Evolutionary conservation across 2,113 vertebrate species (phyloP).

Genomic region (Pseudorhombus dupliciocellatus): DNA sequence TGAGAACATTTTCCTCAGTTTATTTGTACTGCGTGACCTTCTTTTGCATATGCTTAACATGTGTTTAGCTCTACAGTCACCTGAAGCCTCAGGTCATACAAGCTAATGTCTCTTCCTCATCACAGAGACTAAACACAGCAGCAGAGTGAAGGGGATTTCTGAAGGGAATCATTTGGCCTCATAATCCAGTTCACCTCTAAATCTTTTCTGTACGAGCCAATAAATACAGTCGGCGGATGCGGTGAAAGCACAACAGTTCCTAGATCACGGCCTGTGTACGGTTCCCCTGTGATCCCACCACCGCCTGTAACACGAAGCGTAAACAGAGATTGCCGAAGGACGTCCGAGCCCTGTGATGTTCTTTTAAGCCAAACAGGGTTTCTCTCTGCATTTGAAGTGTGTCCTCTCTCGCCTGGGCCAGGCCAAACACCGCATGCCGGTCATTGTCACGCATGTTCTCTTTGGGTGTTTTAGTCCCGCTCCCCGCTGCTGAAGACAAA

Average conservation of each 20-base stretch:
- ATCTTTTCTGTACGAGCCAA: neutral
- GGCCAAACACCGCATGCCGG: constrained; percentile 45
- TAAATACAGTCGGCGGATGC: neutral
- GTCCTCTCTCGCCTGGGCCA: constrained; percentile 34
- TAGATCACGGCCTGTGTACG: neutral
- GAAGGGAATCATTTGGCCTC: neutral
- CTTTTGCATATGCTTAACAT: no score
- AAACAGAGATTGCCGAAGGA: constrained; percentile 26
- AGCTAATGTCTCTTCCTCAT: no score
- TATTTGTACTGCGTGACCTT: no score
- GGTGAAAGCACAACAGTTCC: neutral
- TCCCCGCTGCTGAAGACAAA: constrained; percentile 40
- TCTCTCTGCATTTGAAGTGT: constrained; percentile 28
- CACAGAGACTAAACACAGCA: neutral
- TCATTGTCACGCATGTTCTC: constrained; percentile 55
- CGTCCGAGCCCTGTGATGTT: neutral
- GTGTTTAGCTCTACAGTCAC: neutral
- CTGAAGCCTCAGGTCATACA: neutral
- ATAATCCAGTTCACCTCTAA: neutral
- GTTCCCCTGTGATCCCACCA: constrained; percentile 9
- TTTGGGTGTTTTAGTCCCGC: constrained; percentile 30
- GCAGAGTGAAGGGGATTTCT: neutral
- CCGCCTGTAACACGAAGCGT: neutral
- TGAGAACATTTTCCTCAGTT: no score
- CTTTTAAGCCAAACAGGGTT: constrained; percentile 8